Conservation (phyloP, 2,113 vertebrate species). For the Numida meleagris region DNA sequence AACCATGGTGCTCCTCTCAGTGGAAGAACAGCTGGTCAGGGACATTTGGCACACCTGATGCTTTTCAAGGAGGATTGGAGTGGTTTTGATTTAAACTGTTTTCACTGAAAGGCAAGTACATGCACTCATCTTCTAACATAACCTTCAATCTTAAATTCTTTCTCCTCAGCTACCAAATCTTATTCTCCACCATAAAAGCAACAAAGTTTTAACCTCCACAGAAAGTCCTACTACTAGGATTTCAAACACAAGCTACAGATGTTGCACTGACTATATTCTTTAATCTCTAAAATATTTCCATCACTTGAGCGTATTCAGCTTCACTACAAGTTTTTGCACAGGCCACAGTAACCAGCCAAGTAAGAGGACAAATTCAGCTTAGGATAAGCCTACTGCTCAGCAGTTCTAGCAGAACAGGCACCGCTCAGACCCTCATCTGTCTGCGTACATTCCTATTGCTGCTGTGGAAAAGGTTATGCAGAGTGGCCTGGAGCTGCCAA, state of each 20-base stretch:
- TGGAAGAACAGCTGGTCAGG: neutral
- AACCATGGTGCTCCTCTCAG: neutral
- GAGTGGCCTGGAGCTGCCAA: neutral
- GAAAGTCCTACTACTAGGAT: neutral
- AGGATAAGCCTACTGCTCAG: neutral
- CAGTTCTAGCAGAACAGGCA: neutral
- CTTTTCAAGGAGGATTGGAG: neutral
- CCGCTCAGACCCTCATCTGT: neutral
- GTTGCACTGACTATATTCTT: neutral
- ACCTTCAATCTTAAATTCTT: neutral
- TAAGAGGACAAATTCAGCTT: accelerated
- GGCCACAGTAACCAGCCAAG: neutral
- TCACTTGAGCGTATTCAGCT: neutral
- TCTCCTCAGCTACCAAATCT: neutral
- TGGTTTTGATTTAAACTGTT: neutral
- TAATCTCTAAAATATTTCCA: neutral
- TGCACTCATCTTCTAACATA: neutral
- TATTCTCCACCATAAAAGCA: neutral
- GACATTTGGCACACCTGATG: neutral
- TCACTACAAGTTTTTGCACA: neutral
- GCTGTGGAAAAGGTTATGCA: neutral
- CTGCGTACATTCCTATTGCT: neutral
- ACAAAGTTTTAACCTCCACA: accelerated
- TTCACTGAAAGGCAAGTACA: neutral
- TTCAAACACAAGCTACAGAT: neutral